A percentile compares a stretch with the other conserved stretches of the same genome.
Evolutionary conservation across 2,797 vertebrate species (phyloP).

Genomic region (Austrolebias charrua): DNA sequence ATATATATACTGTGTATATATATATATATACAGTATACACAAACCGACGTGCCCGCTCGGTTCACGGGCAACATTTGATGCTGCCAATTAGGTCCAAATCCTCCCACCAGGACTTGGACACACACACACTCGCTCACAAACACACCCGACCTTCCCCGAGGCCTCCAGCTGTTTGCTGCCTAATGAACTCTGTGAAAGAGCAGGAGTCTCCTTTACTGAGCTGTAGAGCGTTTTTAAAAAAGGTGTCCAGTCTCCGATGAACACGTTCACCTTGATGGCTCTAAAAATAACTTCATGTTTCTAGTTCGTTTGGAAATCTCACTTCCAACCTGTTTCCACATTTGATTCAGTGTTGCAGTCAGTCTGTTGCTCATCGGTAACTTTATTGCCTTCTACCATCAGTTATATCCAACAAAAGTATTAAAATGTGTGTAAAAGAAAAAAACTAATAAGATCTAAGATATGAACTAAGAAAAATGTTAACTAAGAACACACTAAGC

Average conservation of each 20-base stretch:
- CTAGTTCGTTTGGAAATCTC: background rate
- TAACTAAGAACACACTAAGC: too few species aligned
- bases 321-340: too few species aligned
- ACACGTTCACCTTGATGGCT: slow-evolving; percentile 9
- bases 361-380: background rate
- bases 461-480: too few species aligned
- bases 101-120: slow-evolving; percentile 45
- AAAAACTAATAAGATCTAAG: too few species aligned
- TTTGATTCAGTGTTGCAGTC: background rate
- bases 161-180: slow-evolving; percentile 71
- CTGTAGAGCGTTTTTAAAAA: slow-evolving; percentile 1
- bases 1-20: too few species aligned
- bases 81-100: slow-evolving; percentile 71
- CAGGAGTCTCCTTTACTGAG: slow-evolving; percentile 11
- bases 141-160: slow-evolving; percentile 54
- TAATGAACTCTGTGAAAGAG: slow-evolving; percentile 61
- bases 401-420: too few species aligned
- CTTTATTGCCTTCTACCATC: too few species aligned
- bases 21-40: too few species aligned
- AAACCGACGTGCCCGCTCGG: slow-evolving; percentile 48
- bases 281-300: background rate
- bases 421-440: too few species aligned
- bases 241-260: slow-evolving; percentile 11
- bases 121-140: slow-evolving; percentile 16
- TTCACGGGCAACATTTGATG: slow-evolving; percentile 59